Evolutionary conservation across 2,888 invertebrate species (phyloP), one percentile per base, ranked within the genome.

Genomic region (Chrysolina haemoptera): DNA sequence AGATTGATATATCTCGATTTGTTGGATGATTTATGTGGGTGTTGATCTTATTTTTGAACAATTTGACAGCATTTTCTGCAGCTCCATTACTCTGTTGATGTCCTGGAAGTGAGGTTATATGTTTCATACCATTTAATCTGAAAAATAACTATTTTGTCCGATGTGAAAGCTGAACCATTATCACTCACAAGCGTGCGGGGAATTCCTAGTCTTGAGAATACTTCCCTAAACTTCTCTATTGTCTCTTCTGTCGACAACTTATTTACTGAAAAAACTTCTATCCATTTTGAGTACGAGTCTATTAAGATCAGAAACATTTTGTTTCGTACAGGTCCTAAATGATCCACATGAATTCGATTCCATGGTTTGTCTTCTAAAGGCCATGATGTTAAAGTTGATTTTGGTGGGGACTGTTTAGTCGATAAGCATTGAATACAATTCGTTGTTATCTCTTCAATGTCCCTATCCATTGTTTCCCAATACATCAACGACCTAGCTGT

Each of bases 391-490:
- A 35, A 65, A 16, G 14, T 64, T 20, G 59, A 35, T 22, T 53
- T 43, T 50, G 22, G 14, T 35, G 62, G 35, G 14, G 27, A 14
- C 27, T 62, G n/a, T 62, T 18, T 62, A 35, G 12, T 62, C 5
- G 27, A n/a, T n/a, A 70, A 41, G 50, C 67, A 81, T 16, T 63
- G 16, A n/a, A 62, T 55, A 66, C 78, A 79, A 3, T 40, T 20
- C 35, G 64, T 62, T 20, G 70, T 18, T 16, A 27, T 48, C 16
- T 69, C 55, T 66, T 78, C 76, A 5, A 78, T 76, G n/a, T 78
- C 69, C 27, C 53, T 43, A 55, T 80, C 76, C 20, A 80, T 66
- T n/a, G 64, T 67, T 46, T 78, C 73, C 79, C 80, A 80, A 63
- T 71, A 80, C 12, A 80, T 43, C 27, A 70, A 70, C 22, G 74